Percentiles rank a stretch among this genome's conserved stretches.
These are phyloP conservation scores for Chaitophorus viminalis DNA, from an alignment of 2,888 invertebrate species.

Conservation along the genomic window DNA sequence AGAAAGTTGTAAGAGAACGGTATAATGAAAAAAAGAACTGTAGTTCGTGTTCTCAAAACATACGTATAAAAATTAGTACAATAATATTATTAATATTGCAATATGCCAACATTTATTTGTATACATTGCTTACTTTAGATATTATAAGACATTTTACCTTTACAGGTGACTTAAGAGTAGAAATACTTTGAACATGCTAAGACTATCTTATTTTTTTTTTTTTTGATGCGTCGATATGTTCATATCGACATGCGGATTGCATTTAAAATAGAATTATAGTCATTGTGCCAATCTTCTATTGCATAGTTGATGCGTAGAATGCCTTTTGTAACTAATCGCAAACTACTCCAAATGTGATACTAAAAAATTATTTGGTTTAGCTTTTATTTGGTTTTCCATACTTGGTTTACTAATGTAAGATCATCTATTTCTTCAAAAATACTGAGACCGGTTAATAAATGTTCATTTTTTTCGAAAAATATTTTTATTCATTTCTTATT, in stretches of 20 bases:
- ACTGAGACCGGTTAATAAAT: neutral
- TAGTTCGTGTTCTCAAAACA: no score
- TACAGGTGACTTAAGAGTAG: no score
- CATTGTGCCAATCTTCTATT: neutral
- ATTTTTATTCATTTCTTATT: neutral
- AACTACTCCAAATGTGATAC: neutral
- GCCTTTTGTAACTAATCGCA: neutral
- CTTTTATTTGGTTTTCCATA: neutral
- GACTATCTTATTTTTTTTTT: neutral
- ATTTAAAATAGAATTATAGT: neutral
- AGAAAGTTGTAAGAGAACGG: no score
- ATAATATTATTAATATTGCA: no score
- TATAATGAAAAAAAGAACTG: no score
- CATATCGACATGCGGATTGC: neutral
- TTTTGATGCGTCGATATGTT: neutral
- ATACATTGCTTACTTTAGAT: no score
- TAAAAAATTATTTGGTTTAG: neutral
- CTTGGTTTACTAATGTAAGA: neutral
- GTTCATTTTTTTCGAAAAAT: neutral
- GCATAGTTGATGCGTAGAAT: neutral
- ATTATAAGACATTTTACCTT: no score
- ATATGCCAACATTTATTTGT: no score
- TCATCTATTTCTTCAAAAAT: neutral
- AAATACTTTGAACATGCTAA: neutral
- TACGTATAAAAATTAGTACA: no score